Base-by-base conservation (phyloP, 2,888 invertebrate species). In the Neoscelio sp. region DNA sequence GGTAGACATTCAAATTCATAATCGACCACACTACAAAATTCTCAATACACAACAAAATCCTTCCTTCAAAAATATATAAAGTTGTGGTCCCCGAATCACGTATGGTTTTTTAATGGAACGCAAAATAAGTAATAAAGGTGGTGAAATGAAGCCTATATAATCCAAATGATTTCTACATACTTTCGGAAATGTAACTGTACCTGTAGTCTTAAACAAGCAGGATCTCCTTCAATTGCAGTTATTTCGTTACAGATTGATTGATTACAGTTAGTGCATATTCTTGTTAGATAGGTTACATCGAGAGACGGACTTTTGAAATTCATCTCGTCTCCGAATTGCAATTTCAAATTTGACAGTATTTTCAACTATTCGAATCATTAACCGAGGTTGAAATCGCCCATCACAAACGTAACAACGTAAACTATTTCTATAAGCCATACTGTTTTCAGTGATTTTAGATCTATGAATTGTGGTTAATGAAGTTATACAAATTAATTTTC, bases 221-320 rank as follows among this genome's bases (percentile, higher is more conserved):
- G 68, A 71, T 81, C 77, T 28, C 40, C 13, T 74, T 80, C 71
- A 4, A 71, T 58, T 1, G 15, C 56, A 26, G 1, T 3, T 17
- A 80, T 76, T 54, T 80, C 65, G 4, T 68, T 56, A 46, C 3
- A 13, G 46, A 82, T 54, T 0, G 46, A 75, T n/a, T 28, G 70
- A 60, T 78, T 81, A 28, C 80, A 81, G 42, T 78, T 80, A 2
- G 44, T 20, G 18, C 78, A 80, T 42, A 80, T 33, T 44, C 73
- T 15, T 7, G 78, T 78, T 12, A 12, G 13, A 60, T 64, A 2
- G 2, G 46, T 73, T 1, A 67, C 44, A 4, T 54, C 46, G 0
- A 78, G 13, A 40, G 40, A 2, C 30, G 48, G 64, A 17, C 46
- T 62, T n/a, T 13, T n/a, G 2, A 20, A 46, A 48, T 23, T n/a